phyloP scores from a whole-genome alignment of 2,888 invertebrate species.

The Pemphredon lugubris region DNA sequence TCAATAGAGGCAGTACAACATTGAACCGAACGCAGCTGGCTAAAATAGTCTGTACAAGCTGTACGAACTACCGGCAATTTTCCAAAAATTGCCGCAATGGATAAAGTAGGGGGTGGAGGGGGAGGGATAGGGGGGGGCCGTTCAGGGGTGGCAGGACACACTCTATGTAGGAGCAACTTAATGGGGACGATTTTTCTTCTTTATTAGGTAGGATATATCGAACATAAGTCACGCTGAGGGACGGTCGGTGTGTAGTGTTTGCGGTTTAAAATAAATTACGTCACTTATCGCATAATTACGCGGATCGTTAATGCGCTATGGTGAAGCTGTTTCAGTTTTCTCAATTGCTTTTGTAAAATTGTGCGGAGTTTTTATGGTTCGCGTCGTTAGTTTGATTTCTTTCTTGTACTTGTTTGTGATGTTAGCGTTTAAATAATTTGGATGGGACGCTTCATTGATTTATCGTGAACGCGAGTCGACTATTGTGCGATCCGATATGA shows the following conservation, averaged over 20 bases:
- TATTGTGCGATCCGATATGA: too few species aligned
- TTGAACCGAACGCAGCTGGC: constrained; percentile 73
- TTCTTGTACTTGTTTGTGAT: too few species aligned
- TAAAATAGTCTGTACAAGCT: constrained; percentile 70
- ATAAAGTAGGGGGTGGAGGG: not conserved
- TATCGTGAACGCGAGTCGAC: too few species aligned
- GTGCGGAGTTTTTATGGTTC: too few species aligned
- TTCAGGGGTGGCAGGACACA: too few species aligned
- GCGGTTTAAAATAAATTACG: not conserved
- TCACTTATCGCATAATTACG: not conserved
- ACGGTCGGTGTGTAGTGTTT: not conserved
- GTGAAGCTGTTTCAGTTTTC: not conserved
- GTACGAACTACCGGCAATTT: constrained; percentile 55
- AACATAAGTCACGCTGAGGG: not conserved
- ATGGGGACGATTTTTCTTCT: constrained; percentile 25
- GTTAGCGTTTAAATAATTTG: too few species aligned
- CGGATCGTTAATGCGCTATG: not conserved
- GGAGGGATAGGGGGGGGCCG: not conserved
- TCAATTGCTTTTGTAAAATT: too few species aligned
- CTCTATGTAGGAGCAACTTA: too few species aligned
- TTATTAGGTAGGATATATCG: not conserved
- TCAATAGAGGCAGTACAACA: constrained; percentile 78
- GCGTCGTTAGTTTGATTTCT: too few species aligned
- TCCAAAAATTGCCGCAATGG: constrained; percentile 51
- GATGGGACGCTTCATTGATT: too few species aligned